These are phyloP conservation scores for Nannobrachium achirus DNA, from an alignment of 2,113 vertebrate species.

Conservation along the genomic window DNA sequence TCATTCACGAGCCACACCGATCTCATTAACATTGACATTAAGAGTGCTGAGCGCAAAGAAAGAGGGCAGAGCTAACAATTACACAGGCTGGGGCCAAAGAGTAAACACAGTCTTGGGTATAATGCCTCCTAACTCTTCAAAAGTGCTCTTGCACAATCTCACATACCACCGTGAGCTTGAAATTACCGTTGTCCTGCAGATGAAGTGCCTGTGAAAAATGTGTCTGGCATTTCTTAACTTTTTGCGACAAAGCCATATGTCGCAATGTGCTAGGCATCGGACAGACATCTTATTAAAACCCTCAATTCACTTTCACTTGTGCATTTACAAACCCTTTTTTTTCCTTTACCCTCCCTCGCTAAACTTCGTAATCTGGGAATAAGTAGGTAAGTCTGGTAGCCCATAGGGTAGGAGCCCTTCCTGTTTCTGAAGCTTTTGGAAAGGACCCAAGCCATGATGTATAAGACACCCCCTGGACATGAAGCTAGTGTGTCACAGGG, in stretches of 20 bases:
- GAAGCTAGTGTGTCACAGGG: too few species aligned
- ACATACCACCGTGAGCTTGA: slow-evolving; percentile 25
- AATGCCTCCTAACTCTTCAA: slow-evolving; percentile 27
- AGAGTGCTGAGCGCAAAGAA: slow-evolving; percentile 7
- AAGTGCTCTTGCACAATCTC: slow-evolving; percentile 40
- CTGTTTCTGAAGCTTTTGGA: too few species aligned
- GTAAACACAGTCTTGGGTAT: slow-evolving; percentile 43
- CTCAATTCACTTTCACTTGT: slow-evolving; percentile 10
- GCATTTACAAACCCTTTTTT: neutral
- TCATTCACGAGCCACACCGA: neutral
- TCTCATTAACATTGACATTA: slow-evolving; percentile 9
- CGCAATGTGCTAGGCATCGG: slow-evolving; percentile 12
- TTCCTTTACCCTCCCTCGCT: neutral
- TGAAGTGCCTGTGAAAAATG: slow-evolving; percentile 42
- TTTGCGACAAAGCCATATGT: slow-evolving; percentile 35
- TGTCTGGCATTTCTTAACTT: slow-evolving; percentile 50
- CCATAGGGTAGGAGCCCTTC: too few species aligned
- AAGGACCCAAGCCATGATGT: too few species aligned
- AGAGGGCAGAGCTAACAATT: slow-evolving; percentile 21
- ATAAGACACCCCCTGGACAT: too few species aligned
- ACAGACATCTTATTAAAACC: slow-evolving; percentile 1
- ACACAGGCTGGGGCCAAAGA: slow-evolving; percentile 26
- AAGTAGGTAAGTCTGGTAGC: too few species aligned
- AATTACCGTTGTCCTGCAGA: slow-evolving; percentile 19
- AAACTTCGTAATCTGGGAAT: neutral